These are phyloP conservation scores for Orgyia antiqua DNA, from an alignment of 2,888 invertebrate species.

Conservation along the genomic window DNA sequence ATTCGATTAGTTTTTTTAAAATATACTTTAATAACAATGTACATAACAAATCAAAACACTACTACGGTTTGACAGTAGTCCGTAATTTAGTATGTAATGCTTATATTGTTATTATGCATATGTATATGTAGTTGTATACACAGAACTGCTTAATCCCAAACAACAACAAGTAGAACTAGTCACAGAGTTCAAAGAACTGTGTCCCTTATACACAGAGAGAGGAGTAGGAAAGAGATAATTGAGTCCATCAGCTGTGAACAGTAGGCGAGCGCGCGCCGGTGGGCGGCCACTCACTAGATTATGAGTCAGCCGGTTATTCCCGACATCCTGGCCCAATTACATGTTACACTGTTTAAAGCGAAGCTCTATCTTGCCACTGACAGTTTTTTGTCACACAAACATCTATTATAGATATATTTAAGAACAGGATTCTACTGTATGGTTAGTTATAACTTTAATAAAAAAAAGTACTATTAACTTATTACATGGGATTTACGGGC, in stretches of 20 bases:
- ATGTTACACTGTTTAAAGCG: conserved; percentile 46
- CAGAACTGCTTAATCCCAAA: not conserved
- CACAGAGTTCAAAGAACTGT: conserved; percentile 5
- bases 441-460: too few relatives aligned
- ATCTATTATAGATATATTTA: too few relatives aligned
- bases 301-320: conserved; percentile 68
- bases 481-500: too few relatives aligned
- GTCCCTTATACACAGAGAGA: not conserved
- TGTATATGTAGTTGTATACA: not conserved
- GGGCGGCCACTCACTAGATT: conserved; percentile 40
- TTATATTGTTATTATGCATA: too few relatives aligned
- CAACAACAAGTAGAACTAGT: not conserved
- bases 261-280: conserved; percentile 21
- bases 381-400: too few relatives aligned
- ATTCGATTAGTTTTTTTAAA: too few relatives aligned
- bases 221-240: conserved; percentile 12
- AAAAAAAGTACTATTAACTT: too few relatives aligned
- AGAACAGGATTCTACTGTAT: too few relatives aligned
- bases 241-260: conserved; percentile 19
- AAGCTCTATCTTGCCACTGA: conserved; percentile 19
- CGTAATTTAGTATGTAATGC: too few relatives aligned
- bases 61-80: too few relatives aligned
- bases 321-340: conserved; percentile 67
- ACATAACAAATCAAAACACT: too few relatives aligned
- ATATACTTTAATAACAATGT: too few relatives aligned